Percentiles rank a stretch among this genome's conserved stretches.
Evolutionary conservation across 2,797 vertebrate species (phyloP).

Genomic region (Sebastes trivittatus): DNA sequence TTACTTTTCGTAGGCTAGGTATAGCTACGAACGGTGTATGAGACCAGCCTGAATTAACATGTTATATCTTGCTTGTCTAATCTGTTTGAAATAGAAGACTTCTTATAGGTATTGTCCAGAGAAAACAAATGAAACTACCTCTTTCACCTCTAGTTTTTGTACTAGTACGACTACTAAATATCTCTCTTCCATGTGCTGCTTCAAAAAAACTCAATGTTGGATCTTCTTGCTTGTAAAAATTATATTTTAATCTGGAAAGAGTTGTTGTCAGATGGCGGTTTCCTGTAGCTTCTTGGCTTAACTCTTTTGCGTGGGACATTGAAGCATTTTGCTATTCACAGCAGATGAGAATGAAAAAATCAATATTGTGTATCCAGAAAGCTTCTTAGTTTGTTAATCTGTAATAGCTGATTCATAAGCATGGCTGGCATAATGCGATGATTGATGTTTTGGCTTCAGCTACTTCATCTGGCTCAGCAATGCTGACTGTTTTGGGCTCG

Average conservation of each 20-base stretch:
- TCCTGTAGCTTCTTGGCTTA: constrained; percentile 1
- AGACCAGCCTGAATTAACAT: no score
- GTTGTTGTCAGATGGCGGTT: background rate
- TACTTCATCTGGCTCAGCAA: constrained; percentile 46
- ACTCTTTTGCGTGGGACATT: background rate
- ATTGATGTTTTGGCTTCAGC: constrained; percentile 58
- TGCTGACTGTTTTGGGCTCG: constrained; percentile 27
- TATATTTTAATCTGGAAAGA: background rate
- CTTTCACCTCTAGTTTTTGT: background rate
- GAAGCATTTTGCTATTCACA: constrained; percentile 3
- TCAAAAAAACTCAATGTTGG: background rate
- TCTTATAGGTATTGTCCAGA: background rate
- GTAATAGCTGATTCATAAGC: constrained; percentile 37
- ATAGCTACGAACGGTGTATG: no score
- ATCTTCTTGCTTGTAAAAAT: background rate
- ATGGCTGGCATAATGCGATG: constrained; percentile 29
- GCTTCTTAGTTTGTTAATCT: constrained; percentile 57
- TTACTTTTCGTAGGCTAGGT: no score
- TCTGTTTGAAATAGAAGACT: background rate
- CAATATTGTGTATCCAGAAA: constrained; percentile 25
- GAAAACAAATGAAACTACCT: background rate
- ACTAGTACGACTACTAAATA: background rate
- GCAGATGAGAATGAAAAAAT: constrained; percentile 36
- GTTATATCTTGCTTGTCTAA: background rate
- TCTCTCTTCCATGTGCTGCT: background rate